These are phyloP conservation scores for Carassius auratus DNA, from an alignment of 2,113 vertebrate genomes.

Conservation along the genomic window DNA sequence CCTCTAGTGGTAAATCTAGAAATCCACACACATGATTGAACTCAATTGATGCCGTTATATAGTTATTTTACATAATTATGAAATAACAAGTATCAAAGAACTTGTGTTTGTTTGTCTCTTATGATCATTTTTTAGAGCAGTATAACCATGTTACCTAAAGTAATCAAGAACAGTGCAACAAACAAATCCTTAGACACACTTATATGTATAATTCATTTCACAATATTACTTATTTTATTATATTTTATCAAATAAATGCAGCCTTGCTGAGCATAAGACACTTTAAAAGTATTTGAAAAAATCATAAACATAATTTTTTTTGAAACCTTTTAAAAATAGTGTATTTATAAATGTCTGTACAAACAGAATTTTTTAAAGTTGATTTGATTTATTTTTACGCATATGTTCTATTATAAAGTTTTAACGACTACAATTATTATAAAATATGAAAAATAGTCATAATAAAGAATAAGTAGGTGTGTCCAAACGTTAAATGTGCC, in stretches of 20 bases:
- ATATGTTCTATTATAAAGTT: too few species aligned
- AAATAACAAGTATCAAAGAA: neutral
- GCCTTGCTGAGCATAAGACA: too few species aligned
- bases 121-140: neutral
- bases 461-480: neutral
- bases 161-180: neutral
- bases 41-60: neutral
- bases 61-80: neutral
- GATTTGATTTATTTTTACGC: too few species aligned
- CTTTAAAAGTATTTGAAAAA: too few species aligned
- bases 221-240: too few species aligned
- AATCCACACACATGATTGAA: neutral
- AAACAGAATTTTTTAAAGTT: too few species aligned
- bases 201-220: too few species aligned
- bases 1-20: constrained; percentile 34
- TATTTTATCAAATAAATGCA: too few species aligned
- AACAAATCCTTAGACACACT: neutral
- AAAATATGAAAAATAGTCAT: neutral
- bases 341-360: too few species aligned
- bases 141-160: neutral
- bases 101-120: constrained; percentile 1
- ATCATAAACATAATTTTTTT: too few species aligned
- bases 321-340: too few species aligned
- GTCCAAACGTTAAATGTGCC: neutral
- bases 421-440: too few species aligned